Evolutionary conservation across 2,888 invertebrate genomes (phyloP).

Genomic region (Leptinotarsa peninsularis): DNA sequence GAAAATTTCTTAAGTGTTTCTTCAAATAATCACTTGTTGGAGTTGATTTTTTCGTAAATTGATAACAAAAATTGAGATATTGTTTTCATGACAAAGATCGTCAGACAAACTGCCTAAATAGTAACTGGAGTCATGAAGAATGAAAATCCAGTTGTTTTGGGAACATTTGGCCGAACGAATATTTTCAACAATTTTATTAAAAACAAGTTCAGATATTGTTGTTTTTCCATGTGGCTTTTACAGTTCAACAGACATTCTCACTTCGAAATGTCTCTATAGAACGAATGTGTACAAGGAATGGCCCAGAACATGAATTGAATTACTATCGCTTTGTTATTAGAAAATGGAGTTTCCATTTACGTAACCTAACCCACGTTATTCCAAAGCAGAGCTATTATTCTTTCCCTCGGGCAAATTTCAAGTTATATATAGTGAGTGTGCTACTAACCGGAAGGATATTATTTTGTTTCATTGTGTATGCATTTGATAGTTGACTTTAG

Average conservation of each 20-base stretch:
- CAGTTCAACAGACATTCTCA: neutral
- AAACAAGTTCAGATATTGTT: neutral
- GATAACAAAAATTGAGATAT: too few relatives aligned
- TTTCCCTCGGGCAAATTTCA: slow-evolving; percentile 4
- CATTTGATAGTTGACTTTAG: neutral
- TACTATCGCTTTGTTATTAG: slow-evolving; percentile 9
- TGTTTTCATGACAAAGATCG: too few relatives aligned
- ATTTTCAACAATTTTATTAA: too few relatives aligned
- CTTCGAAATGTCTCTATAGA: neutral
- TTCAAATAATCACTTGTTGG: too few relatives aligned
- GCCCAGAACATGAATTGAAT: neutral
- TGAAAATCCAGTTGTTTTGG: too few relatives aligned
- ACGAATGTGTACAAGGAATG: neutral
- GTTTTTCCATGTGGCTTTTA: neutral
- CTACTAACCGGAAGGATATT: too few relatives aligned
- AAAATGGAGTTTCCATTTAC: slow-evolving; percentile 12
- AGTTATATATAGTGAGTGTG: neutral
- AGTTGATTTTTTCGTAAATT: too few relatives aligned
- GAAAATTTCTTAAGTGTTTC: too few relatives aligned
- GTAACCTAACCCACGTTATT: neutral
- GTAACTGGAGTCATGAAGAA: too few relatives aligned
- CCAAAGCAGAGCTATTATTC: slow-evolving; percentile 10
- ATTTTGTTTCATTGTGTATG: neutral
- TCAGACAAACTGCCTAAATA: too few relatives aligned
- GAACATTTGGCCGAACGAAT: too few relatives aligned